phyloP scores from a whole-genome alignment of 2,113 vertebrate genomes.

The Glaucidium brasilianum region DNA sequence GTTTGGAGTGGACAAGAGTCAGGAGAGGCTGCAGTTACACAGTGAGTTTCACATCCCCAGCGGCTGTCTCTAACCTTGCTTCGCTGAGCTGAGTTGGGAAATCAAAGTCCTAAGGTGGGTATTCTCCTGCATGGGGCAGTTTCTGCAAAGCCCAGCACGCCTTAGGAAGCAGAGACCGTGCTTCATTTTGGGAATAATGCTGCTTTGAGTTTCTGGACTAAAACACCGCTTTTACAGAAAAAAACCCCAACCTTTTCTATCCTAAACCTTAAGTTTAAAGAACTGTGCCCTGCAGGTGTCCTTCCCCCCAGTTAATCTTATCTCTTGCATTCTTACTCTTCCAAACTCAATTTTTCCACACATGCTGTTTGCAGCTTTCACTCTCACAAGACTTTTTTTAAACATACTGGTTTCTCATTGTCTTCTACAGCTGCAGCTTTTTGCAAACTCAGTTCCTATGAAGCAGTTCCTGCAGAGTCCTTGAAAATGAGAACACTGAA shows the following conservation, averaged over 20 bases:
- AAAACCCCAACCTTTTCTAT: background rate
- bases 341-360: background rate
- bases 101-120: background rate
- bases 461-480: background rate
- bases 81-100: background rate
- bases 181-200: background rate
- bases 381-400: background rate
- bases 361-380: background rate
- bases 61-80: background rate
- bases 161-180: background rate
- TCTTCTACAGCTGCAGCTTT: background rate
- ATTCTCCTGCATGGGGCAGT: background rate
- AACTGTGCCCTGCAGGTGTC: background rate
- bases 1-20: background rate
- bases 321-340: background rate
- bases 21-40: background rate
- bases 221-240: background rate
- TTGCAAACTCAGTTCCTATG: background rate
- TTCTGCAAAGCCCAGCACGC: background rate
- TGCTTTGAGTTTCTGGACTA: background rate
- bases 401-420: background rate
- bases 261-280: background rate
- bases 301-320: background rate
- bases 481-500: background rate
- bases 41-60: background rate